A percentile compares a stretch with the other conserved stretches of the same genome.
These are phyloP conservation scores for Aphelocoma coerulescens DNA, from an alignment of 2,113 vertebrate genomes.

Conservation along the genomic window DNA sequence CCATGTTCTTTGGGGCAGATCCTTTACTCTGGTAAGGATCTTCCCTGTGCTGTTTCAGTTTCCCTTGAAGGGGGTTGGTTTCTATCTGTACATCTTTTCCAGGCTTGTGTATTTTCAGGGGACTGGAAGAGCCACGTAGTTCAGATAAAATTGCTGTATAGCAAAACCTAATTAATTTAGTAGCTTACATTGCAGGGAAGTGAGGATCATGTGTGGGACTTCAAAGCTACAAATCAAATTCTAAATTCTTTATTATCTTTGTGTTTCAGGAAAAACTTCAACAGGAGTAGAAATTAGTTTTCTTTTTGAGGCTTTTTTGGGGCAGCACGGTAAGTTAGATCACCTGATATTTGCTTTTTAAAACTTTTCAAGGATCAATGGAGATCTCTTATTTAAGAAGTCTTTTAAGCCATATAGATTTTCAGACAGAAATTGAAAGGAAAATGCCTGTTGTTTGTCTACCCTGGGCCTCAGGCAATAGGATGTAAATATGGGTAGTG, in stretches of 20 bases:
- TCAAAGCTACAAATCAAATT: neutral
- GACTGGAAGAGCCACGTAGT: neutral
- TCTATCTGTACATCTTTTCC: neutral
- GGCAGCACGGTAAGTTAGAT: neutral
- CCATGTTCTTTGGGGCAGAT: neutral
- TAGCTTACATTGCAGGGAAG: neutral
- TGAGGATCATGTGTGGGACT: neutral
- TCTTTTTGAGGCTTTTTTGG: neutral
- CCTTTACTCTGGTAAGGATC: neutral
- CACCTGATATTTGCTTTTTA: neutral
- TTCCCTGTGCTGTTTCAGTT: neutral
- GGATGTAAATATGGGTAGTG: constrained; percentile 37
- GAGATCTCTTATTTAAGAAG: neutral
- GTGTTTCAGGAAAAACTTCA: neutral
- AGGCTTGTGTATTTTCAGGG: neutral
- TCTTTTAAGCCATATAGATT: neutral
- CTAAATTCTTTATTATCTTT: neutral
- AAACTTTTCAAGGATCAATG: neutral
- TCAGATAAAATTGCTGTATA: neutral
- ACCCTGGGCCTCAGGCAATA: neutral
- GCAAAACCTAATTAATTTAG: neutral
- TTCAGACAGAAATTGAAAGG: neutral
- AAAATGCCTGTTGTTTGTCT: constrained; percentile 5
- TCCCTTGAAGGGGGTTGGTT: neutral
- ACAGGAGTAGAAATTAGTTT: neutral